Base-by-base conservation (phyloP, 2,113 vertebrate genomes). In the Rattus norvegicus region DNA sequence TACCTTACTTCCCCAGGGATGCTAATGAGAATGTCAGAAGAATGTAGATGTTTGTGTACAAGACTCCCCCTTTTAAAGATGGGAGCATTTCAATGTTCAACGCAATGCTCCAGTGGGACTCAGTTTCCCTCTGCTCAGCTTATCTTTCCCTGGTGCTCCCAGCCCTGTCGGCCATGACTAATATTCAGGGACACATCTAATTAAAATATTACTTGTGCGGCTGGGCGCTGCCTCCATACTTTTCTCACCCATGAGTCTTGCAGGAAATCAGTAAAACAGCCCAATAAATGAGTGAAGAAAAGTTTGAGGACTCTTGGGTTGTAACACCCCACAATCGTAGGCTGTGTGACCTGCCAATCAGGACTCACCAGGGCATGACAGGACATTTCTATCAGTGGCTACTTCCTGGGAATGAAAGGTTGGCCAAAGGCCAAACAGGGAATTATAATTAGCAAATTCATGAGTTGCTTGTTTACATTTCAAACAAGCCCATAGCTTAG, bases 361-460 rank as follows among this genome's bases (percentile, higher is more conserved):
- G 61, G n/a, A 88, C 28, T 92, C 70, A 90, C 52, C n/a, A 36
- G 75, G 36, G 85, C 73, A 92, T 16, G 61, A 87, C 83, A 93
- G 47, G 91, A 92, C 92, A 92, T 97, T 96, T 97, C 93, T 90
- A 96, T 97, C 93, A 85, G 75, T 93, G 95, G 59, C 95, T n/a
- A 97, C 85, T 97, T 98, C 76, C 88, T 56, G 85, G 86, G 70
- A 97, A 95, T 70, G 39, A 96, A 96, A 93, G 92, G 9, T 94
- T 98, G 97, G 97, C 92, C 88, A 97, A 96, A 97, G 95, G 95
- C 96, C 97, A 97, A 97, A 85, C 70, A 94, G 77, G 76, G 80
- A 93, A 96, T 95, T 97, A 36, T 70, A 97, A 96, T 96, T 96
- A 97, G 94, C 95, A 97, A 97, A 96, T 96, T 97, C 93, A 97